Conservation (phyloP, 2,888 invertebrate genomes). For the Xylocampa areola region DNA sequence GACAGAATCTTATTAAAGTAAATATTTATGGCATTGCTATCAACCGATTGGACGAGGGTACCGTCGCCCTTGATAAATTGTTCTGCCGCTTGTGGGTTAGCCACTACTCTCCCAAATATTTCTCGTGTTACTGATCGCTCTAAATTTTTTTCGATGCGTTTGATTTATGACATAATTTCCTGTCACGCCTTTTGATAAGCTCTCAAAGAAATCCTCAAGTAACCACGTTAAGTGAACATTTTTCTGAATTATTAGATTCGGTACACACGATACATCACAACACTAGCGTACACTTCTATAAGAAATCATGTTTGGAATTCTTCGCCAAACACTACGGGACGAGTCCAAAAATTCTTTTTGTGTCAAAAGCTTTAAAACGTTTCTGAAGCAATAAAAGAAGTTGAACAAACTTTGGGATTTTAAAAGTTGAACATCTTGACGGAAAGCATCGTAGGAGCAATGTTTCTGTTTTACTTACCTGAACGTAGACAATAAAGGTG, state of each 20-base stretch:
- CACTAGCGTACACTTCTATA: slow-evolving; percentile 41
- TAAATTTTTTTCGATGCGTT: slow-evolving; percentile 76
- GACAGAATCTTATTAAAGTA: slow-evolving; percentile 89
- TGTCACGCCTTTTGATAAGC: slow-evolving; percentile 77
- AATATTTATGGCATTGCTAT: slow-evolving; percentile 89
- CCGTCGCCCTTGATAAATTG: slow-evolving; percentile 87
- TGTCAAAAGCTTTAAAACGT: slow-evolving; percentile 69
- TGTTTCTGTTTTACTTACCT: slow-evolving; percentile 86
- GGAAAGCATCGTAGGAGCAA: slow-evolving; percentile 78
- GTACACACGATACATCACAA: slow-evolving; percentile 44
- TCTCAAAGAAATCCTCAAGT: slow-evolving; percentile 64
- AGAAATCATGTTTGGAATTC: slow-evolving; percentile 53
- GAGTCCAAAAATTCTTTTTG: slow-evolving; percentile 64
- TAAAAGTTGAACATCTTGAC: slow-evolving; percentile 82
- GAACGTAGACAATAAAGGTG: slow-evolving; percentile 85
- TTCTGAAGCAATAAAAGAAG: slow-evolving; percentile 70
- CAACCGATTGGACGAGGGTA: slow-evolving; percentile 88
- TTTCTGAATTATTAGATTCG: slow-evolving; percentile 52
- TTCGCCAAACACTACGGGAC: slow-evolving; percentile 45
- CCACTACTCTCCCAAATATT: slow-evolving; percentile 82
- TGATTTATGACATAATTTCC: slow-evolving; percentile 84
- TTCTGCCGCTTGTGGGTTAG: slow-evolving; percentile 81
- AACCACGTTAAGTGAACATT: slow-evolving; percentile 60
- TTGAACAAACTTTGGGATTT: slow-evolving; percentile 76
- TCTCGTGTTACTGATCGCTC: slow-evolving; percentile 79